Percentiles rank a stretch among this genome's conserved stretches.
Evolutionary conservation across 2,888 invertebrate genomes (phyloP).

Genomic region (Masnerella sp.): DNA sequence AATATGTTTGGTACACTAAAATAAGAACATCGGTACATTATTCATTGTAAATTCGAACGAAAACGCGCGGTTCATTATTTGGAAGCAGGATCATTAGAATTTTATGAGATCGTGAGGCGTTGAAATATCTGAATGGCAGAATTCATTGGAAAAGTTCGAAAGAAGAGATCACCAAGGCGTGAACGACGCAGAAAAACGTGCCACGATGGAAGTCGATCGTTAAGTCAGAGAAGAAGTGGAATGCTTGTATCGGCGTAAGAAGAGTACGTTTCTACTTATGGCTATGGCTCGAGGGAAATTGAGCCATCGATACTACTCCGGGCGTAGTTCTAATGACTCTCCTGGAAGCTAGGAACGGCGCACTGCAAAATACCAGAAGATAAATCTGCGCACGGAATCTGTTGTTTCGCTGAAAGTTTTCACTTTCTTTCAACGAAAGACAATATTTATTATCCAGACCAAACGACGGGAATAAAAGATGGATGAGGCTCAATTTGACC

Average conservation of each 20-base stretch:
- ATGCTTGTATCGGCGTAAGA: constrained; percentile 62
- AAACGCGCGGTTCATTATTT: constrained; percentile 39
- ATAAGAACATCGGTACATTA: constrained; percentile 29
- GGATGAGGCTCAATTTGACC: constrained; percentile 12
- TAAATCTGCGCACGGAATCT: constrained; percentile 46
- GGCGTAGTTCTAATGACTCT: constrained; percentile 54
- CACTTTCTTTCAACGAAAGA: constrained; percentile 36
- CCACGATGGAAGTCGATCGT: constrained; percentile 50
- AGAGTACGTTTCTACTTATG: constrained; percentile 56
- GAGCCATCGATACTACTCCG: constrained; percentile 58
- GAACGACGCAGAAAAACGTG: constrained; percentile 58
- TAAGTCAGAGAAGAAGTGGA: constrained; percentile 61
- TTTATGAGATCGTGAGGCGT: constrained; percentile 54
- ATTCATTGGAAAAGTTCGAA: constrained; percentile 57
- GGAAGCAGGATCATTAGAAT: constrained; percentile 33
- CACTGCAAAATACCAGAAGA: constrained; percentile 48
- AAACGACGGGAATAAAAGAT: constrained; percentile 27
- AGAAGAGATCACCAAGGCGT: constrained; percentile 59
- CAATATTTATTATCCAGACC: constrained; percentile 43
- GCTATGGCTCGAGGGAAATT: constrained; percentile 53
- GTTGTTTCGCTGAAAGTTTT: constrained; percentile 40
- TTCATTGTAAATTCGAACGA: neutral
- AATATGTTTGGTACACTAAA: too few species aligned
- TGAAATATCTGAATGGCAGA: constrained; percentile 57
- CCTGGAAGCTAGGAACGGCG: constrained; percentile 39